Percentiles rank a stretch among this genome's conserved stretches.
These are phyloP conservation scores for Apodemia zela DNA, from an alignment of 2,888 invertebrate species.

Conservation along the genomic window DNA sequence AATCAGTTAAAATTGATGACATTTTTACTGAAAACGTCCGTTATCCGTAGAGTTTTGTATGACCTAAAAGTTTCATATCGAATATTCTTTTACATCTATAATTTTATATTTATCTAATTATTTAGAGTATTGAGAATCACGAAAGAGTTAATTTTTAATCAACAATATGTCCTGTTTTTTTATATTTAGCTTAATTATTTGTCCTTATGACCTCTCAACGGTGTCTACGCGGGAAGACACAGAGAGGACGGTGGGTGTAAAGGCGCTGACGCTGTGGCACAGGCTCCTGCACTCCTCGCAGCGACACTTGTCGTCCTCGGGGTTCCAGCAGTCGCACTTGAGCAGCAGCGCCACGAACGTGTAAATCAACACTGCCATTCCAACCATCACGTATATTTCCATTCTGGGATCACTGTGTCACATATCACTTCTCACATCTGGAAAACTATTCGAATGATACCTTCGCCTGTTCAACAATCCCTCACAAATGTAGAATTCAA, in stretches of 20 bases:
- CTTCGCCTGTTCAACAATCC: background rate
- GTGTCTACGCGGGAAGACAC: conserved; percentile 58
- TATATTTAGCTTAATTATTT: background rate
- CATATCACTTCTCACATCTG: conserved; percentile 7
- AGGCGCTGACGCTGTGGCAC: conserved; percentile 38
- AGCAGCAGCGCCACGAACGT: conserved; percentile 50
- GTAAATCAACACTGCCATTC: conserved; percentile 65
- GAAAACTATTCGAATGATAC: background rate
- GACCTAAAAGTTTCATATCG: background rate
- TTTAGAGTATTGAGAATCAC: background rate
- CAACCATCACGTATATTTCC: conserved; percentile 68
- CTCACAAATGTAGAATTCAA: no score
- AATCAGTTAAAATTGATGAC: no score
- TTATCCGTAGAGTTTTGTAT: background rate
- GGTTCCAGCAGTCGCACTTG: conserved; percentile 59
- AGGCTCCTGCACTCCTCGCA: conserved; percentile 65
- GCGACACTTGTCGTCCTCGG: conserved; percentile 53
- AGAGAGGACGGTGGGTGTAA: conserved; percentile 41
- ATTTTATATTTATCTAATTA: background rate
- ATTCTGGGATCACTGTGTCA: conserved; percentile 35
- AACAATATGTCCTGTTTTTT: background rate
- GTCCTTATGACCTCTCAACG: conserved; percentile 41
- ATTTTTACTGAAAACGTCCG: background rate
- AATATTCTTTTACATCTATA: background rate
- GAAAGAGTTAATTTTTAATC: background rate